Evolutionary conservation across 1,140 invertebrate genomes (phyloP).

Genomic region (Drosophila micromelanica): DNA sequence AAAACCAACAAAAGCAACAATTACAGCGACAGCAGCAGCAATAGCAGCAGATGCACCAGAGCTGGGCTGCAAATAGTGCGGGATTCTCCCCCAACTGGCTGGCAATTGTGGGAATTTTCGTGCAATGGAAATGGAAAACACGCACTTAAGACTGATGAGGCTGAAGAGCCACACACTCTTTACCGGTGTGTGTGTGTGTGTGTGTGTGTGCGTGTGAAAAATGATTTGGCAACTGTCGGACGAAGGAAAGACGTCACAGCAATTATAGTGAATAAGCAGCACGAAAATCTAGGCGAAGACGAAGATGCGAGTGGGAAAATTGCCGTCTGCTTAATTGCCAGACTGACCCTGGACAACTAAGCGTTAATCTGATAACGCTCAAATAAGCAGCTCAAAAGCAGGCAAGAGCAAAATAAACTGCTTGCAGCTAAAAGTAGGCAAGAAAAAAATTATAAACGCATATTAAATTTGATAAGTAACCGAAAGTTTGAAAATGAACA

Average conservation of each 20-base stretch:
- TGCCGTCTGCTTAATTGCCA: slow-evolving; percentile 14
- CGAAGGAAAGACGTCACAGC: slow-evolving; percentile 23
- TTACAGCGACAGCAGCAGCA: not conserved
- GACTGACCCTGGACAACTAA: slow-evolving; percentile 20
- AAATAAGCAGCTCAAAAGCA: not conserved
- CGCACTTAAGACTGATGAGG: slow-evolving; percentile 52
- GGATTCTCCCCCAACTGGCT: slow-evolving; percentile 25
- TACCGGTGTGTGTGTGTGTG: not conserved
- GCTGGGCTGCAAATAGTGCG: not conserved
- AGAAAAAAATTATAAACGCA: not conserved
- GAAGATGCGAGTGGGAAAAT: slow-evolving; percentile 25
- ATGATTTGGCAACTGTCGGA: slow-evolving; percentile 49
- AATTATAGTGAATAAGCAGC: slow-evolving; percentile 34
- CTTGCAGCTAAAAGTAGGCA: slow-evolving; percentile 9
- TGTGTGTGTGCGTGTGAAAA: slow-evolving; percentile 55
- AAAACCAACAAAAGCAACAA: slow-evolving; percentile 15
- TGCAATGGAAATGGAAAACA: slow-evolving; percentile 39
- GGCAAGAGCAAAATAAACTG: not conserved
- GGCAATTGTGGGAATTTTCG: slow-evolving; percentile 52
- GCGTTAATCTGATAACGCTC: not conserved
- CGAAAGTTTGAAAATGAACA: slow-evolving; percentile 8
- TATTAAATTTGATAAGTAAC: not conserved
- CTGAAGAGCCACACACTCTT: slow-evolving; percentile 10
- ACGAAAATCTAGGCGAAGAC: slow-evolving; percentile 12
- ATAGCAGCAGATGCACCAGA: slow-evolving; percentile 7